Evolutionary conservation across 2,113 vertebrate genomes (phyloP).

Genomic region (Serranochromis macrocephalus): DNA sequence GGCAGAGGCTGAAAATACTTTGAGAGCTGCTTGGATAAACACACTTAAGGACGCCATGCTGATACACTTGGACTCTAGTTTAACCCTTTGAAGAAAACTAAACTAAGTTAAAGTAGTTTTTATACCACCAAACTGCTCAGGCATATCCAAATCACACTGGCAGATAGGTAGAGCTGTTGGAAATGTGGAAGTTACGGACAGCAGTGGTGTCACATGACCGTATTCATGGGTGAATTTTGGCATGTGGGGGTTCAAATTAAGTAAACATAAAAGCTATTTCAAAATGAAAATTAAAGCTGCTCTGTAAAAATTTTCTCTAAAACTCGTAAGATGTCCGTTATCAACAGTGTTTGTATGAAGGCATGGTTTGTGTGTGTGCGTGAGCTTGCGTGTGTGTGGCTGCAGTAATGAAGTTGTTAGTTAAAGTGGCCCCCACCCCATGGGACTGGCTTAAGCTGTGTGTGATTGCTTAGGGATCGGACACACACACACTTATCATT

Average conservation of each 20-base stretch:
- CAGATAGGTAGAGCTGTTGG: neutral
- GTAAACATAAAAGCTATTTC: neutral
- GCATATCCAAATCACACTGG: neutral
- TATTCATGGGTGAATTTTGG: neutral
- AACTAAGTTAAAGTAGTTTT: neutral
- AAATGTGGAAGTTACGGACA: neutral
- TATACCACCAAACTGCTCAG: neutral
- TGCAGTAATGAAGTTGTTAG: constrained; percentile 76
- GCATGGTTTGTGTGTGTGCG: neutral
- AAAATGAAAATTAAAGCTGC: neutral
- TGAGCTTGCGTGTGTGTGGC: constrained; percentile 21
- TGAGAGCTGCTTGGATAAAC: constrained; percentile 27
- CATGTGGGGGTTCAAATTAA: neutral
- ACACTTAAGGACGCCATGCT: neutral
- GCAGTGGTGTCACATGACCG: neutral
- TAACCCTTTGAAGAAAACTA: neutral
- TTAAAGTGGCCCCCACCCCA: constrained; percentile 68
- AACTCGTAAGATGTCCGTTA: neutral
- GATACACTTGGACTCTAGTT: neutral
- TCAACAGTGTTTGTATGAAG: constrained; percentile 29
- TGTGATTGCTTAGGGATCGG: constrained; percentile 71
- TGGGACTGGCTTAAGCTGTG: constrained; percentile 70
- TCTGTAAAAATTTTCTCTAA: neutral
- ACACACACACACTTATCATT: constrained; percentile 60
- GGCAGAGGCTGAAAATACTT: constrained; percentile 57